Evolutionary conservation across 2,888 invertebrate genomes (phyloP), one percentile per base, ranked within the genome.

Genomic region (Caenorhabditis parvicauda): DNA sequence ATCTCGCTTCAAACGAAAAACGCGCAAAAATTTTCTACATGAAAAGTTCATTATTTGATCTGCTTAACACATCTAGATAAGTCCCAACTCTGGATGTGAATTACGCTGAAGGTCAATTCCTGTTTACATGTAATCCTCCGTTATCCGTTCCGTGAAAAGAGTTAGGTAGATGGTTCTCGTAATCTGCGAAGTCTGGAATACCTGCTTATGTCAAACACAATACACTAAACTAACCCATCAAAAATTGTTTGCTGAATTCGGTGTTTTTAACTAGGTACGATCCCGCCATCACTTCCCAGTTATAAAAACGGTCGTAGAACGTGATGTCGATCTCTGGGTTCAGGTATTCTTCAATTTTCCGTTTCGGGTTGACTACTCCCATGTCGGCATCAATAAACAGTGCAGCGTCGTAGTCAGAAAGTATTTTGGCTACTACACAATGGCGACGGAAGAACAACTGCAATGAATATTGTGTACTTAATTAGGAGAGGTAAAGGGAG

Each of bases 81-180:
- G n/a, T n/a, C n/a, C n/a, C n/a, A n/a, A n/a, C n/a, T n/a, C n/a
- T n/a, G n/a, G n/a, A n/a, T n/a, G n/a, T n/a, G n/a, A n/a, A n/a
- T n/a, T n/a, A n/a, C n/a, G n/a, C n/a, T n/a, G n/a, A n/a, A n/a
- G n/a, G n/a, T n/a, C n/a, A n/a, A n/a, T n/a, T n/a, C n/a, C n/a
- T n/a, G 24, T 53, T 35, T 35, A 69, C 66, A 50, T 69, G 64
- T 22, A 69, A 27, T 7, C 62, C 69, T 41, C 69, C 69, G 32
- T 69, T 69, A 37, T 69, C 69, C 0, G 69, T 64, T 22, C 66
- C 69, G 51, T 66, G 66, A 27, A 54, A 57, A 35, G 64, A 58
- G 4, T 59, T 50, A 12, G 69, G 69, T 1, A 69, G 50, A 21
- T 54, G 46, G 41, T 19, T 49, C 24, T 69, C 66, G 39, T 62